These are phyloP conservation scores for Seriola dumerili DNA, from an alignment of 2,113 vertebrate genomes.

Conservation along the genomic window DNA sequence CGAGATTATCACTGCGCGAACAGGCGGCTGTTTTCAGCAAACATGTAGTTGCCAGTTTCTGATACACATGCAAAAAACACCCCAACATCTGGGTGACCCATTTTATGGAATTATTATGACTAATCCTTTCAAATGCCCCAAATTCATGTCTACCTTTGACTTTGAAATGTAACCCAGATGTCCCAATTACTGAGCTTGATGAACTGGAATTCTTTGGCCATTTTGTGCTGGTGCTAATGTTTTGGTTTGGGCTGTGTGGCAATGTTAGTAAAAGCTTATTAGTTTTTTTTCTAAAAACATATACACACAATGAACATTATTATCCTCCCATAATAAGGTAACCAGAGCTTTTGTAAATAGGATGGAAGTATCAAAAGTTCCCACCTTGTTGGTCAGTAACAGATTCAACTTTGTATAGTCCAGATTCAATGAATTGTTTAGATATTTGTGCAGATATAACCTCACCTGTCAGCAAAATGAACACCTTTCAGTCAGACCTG, in stretches of 20 bases:
- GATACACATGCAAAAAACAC: constrained; percentile 48
- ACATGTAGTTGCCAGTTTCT: constrained; percentile 52
- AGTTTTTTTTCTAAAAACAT: neutral
- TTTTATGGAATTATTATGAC: constrained; percentile 70
- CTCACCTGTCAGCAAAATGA: neutral
- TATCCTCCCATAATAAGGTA: neutral
- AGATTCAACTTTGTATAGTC: neutral
- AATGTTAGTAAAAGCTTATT: neutral
- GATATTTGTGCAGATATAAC: neutral
- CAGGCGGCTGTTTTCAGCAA: constrained; percentile 69
- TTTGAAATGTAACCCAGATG: constrained; percentile 70
- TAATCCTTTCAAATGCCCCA: constrained; percentile 72
- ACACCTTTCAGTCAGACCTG: neutral
- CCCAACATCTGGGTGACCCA: constrained; percentile 75
- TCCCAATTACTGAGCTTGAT: constrained; percentile 35
- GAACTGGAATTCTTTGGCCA: neutral
- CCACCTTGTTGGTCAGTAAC: neutral
- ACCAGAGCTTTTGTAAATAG: neutral
- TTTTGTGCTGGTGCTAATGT: constrained; percentile 10
- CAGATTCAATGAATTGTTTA: neutral
- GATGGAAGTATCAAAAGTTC: neutral
- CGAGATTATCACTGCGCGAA: constrained; percentile 55
- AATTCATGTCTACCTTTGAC: constrained; percentile 63
- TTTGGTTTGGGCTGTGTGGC: neutral
- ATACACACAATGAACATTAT: neutral